A percentile compares a stretch with the other conserved stretches of the same genome.
phyloP scores from a whole-genome alignment of 2,797 vertebrate genomes.

The Bovichtus diacanthus region DNA sequence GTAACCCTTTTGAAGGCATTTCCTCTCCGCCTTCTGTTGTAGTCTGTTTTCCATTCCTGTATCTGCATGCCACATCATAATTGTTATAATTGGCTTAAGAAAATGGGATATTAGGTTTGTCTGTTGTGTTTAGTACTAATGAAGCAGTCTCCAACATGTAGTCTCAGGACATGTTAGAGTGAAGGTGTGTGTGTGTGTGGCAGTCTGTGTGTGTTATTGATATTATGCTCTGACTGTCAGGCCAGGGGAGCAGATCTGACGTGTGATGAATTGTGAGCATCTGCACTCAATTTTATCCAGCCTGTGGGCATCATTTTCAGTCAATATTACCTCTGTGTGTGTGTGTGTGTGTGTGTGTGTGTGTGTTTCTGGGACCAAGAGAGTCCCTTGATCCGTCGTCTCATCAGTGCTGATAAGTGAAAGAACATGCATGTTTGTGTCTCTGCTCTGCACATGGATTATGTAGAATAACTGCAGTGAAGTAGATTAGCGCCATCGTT shows the following conservation, averaged over 20 bases:
- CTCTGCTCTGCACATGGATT: conserved; percentile 8
- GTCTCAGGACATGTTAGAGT: not conserved
- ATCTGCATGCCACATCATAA: not conserved
- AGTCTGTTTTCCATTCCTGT: not conserved
- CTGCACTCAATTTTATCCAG: conserved; percentile 44
- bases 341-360: not conserved
- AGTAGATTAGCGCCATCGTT: not conserved
- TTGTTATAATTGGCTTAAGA: not conserved
- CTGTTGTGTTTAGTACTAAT: not conserved
- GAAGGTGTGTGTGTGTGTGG: not conserved
- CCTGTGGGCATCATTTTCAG: conserved; percentile 51
- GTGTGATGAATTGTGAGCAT: conserved; percentile 67
- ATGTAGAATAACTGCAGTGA: conserved; percentile 10
- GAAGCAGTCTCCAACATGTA: not conserved
- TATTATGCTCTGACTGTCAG: conserved; percentile 47
- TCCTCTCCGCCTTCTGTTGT: not conserved
- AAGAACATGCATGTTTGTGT: conserved; percentile 3
- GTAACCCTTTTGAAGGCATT: not conserved
- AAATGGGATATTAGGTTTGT: not conserved
- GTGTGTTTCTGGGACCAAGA: conserved; percentile 9
- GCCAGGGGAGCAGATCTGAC: conserved; percentile 45
- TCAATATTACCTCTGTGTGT: conserved; percentile 54
- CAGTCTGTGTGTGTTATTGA: conserved; percentile 3
- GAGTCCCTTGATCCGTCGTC: conserved; percentile 29
- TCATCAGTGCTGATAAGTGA: conserved; percentile 38